A percentile compares a stretch with the other conserved stretches of the same genome.
These are phyloP conservation scores for Ctenosaura bakeri DNA, from an alignment of 2,797 vertebrate species.

Conservation along the genomic window DNA sequence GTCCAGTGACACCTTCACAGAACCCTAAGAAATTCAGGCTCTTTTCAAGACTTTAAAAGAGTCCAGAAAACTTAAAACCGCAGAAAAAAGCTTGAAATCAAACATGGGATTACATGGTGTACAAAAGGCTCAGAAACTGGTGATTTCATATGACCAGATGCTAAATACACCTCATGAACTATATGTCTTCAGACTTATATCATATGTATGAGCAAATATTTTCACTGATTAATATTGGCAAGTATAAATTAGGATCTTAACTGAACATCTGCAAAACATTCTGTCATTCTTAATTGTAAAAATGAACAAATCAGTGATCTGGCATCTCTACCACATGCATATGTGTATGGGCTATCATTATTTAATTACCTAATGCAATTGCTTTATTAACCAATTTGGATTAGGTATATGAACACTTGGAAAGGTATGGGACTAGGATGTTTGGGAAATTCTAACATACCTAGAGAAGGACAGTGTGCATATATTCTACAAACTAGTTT, in stretches of 20 bases:
- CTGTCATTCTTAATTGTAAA: background rate
- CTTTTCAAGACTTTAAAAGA: background rate
- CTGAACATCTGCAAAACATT: background rate
- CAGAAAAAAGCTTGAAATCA: background rate
- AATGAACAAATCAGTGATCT: background rate
- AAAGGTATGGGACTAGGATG: background rate
- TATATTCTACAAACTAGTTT: background rate
- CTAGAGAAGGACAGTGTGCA: background rate
- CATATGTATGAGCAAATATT: background rate
- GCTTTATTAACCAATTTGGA: background rate
- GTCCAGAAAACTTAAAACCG: no score
- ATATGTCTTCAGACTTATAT: background rate
- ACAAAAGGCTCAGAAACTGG: background rate
- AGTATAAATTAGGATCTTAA: slow-evolving; percentile 2
- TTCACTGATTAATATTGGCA: background rate
- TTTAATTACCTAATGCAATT: background rate
- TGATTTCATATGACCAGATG: background rate
- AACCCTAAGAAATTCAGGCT: background rate
- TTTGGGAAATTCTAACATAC: background rate
- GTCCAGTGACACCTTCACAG: background rate
- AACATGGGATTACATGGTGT: background rate
- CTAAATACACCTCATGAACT: background rate
- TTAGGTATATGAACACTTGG: background rate
- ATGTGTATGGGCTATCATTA: no score
- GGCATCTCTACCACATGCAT: background rate